These are phyloP conservation scores for Syngnathus rostellatus DNA, from an alignment of 2,797 vertebrate genomes.

Conservation along the genomic window DNA sequence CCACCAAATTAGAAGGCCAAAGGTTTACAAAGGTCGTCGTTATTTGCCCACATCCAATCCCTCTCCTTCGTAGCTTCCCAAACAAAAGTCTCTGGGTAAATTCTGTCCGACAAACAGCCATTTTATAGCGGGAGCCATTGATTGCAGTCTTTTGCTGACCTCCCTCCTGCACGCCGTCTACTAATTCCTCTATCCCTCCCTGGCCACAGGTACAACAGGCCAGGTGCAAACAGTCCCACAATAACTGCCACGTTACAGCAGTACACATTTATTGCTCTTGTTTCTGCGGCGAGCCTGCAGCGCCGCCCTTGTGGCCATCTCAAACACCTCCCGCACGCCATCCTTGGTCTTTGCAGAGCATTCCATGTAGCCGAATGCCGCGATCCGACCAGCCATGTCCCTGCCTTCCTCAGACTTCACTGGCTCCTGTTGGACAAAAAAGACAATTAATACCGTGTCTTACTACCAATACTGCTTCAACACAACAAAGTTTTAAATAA, in stretches of 20 bases:
- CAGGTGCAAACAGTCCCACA: constrained; percentile 59
- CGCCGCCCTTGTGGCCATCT: constrained; percentile 98
- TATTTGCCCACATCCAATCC: constrained; percentile 9
- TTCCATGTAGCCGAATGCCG: constrained; percentile 97
- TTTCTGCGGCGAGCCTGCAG: constrained; percentile 94
- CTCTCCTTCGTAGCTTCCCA: constrained; percentile 24
- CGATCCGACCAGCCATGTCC: constrained; percentile 91
- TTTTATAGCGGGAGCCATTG: constrained; percentile 51
- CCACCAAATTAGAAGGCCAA: constrained; percentile 28
- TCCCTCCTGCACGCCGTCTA: constrained; percentile 55
- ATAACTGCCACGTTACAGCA: constrained; percentile 75
- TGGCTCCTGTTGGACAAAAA: constrained; percentile 74
- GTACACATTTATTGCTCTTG: constrained; percentile 87
- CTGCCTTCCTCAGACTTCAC: constrained; percentile 94
- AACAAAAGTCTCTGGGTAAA: constrained; percentile 41
- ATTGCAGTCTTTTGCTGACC: constrained; percentile 47
- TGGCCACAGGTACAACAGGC: constrained; percentile 37
- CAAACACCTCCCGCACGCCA: constrained; percentile 95
- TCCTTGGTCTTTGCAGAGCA: constrained; percentile 99
- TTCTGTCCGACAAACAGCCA: constrained; percentile 53
- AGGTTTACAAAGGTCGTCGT: constrained; percentile 33
- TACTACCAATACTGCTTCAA: not conserved
- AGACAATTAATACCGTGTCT: not conserved
- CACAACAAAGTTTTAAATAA: not conserved
- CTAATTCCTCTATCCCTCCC: constrained; percentile 45